Evolutionary conservation across 2,888 invertebrate species (phyloP).

Genomic region (Drosophila leonis): DNA sequence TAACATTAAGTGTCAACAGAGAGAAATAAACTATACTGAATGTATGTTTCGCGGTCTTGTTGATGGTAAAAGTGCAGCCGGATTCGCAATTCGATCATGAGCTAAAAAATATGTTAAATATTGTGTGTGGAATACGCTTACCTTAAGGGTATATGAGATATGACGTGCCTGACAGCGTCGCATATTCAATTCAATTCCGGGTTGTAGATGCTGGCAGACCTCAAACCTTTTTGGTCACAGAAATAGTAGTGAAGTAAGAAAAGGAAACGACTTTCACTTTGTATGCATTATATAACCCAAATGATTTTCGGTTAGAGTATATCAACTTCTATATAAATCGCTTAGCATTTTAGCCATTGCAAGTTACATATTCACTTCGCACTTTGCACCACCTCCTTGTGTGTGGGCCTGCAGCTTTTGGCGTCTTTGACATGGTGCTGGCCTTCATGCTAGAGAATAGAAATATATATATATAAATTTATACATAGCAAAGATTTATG

Average conservation of each 20-base stretch:
- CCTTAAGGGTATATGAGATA: not conserved
- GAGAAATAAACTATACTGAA: not conserved
- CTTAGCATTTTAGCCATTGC: too few species aligned
- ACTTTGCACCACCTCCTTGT: slow-evolving; percentile 27
- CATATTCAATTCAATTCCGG: not conserved
- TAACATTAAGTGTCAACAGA: slow-evolving; percentile 13
- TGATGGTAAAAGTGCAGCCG: slow-evolving; percentile 47
- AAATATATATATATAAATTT: slow-evolving; percentile 19
- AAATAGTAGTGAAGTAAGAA: not conserved
- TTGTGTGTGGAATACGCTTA: slow-evolving; percentile 19
- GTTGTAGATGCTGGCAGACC: slow-evolving; percentile 6
- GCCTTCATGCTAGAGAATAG: slow-evolving; percentile 66
- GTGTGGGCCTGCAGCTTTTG: slow-evolving; percentile 53
- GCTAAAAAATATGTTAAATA: slow-evolving; percentile 50
- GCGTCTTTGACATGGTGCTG: slow-evolving; percentile 54
- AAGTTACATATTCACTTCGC: slow-evolving; percentile 40
- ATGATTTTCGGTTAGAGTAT: slow-evolving; percentile 33
- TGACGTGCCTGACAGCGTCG: not conserved
- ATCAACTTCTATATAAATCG: too few species aligned
- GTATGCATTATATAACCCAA: slow-evolving; percentile 1
- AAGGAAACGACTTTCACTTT: slow-evolving; percentile 31
- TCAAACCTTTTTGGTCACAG: not conserved
- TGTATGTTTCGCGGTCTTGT: not conserved
- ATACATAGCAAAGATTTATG: slow-evolving; percentile 41
- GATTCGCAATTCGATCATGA: slow-evolving; percentile 49